Evolutionary conservation across 1,140 invertebrate species (phyloP), one percentile per base, ranked within the genome.

Genomic region (Apocrypta bakeri): DNA sequence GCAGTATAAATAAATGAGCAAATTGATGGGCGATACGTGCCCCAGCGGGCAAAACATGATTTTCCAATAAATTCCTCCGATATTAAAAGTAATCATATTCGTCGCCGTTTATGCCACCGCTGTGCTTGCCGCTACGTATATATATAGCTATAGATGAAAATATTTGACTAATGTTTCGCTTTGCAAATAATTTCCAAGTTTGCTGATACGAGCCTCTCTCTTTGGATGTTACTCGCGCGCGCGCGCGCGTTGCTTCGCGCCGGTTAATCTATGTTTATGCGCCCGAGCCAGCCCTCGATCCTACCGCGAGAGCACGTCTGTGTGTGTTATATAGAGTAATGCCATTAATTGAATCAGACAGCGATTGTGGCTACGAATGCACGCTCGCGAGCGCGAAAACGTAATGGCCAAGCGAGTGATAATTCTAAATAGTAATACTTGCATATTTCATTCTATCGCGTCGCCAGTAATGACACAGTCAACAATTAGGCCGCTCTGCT

Each of bases 1-100:
- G 66, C 37, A 71, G 29, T 71, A 64, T 79, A 79, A 79, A 79
- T 79, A 71, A 37, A 76, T 78, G 63, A 14, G n/a, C 40, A 69
- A 79, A 72, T 33, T 33, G 78, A 79, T 79, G 68, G 66, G 21
- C 7, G 12, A 21, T 72, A 79, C 78, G 68, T 72, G 68, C 42
- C 29, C 37, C 37, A n/a, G 21, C 14, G 40, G n/a, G 48, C 48
- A 68, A 78, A 69, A 78, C 42, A 64, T 78, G 76, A 68, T 68
- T 69, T 78, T 48, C 76, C 37, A 68, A 68, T 78, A 69, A 78
- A 78, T 76, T 8, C 27, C 14, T 37, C 74, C 6, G 29, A 24
- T 64, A 76, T 64, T 63, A 76, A 76, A 75, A 76, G 31, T 76
- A 76, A 64, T 76, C 56, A 75, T 7, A 64, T 76, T 76, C 48